Conservation (phyloP, 1,140 invertebrate species). For the Arctopsyche grandis region DNA sequence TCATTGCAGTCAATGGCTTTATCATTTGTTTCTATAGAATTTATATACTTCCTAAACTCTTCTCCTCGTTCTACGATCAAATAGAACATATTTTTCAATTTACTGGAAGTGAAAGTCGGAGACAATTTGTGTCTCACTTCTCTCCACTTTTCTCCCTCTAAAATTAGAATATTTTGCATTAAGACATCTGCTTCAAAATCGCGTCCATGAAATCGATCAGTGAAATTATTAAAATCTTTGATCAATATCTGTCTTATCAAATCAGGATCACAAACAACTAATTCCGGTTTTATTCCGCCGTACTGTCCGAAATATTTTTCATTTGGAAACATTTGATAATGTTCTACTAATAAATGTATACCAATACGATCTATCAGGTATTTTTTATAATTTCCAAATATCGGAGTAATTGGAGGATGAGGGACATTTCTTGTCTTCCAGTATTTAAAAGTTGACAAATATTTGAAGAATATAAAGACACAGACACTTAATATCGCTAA, state of each 20-base stretch:
- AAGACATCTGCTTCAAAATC: slow-evolving; percentile 26
- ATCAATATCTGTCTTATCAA: slow-evolving; percentile 67
- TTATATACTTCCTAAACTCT: slow-evolving; percentile 55
- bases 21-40: background rate
- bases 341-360: slow-evolving; percentile 49
- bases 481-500: too few relatives aligned
- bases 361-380: slow-evolving; percentile 53
- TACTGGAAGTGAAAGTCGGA: slow-evolving; percentile 60
- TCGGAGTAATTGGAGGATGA: slow-evolving; percentile 57
- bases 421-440: slow-evolving; percentile 63
- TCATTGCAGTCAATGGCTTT: slow-evolving; percentile 58
- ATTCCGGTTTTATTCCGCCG: slow-evolving; percentile 59
- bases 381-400: slow-evolving; percentile 58
- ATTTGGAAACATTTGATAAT: slow-evolving; percentile 55
- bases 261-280: slow-evolving; percentile 66
- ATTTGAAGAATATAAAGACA: too few relatives aligned
- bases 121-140: slow-evolving; percentile 58
- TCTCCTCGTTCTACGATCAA: slow-evolving; percentile 57
- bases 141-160: slow-evolving; percentile 65
- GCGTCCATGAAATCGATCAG: slow-evolving; percentile 56
- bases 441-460: slow-evolving; percentile 53
- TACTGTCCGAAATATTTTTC: slow-evolving; percentile 60
- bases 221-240: slow-evolving; percentile 68
- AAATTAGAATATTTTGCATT: slow-evolving; percentile 50
- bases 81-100: slow-evolving; percentile 61